phyloP scores from a whole-genome alignment of 2,888 invertebrate species.

The Cosmia pyralina region DNA sequence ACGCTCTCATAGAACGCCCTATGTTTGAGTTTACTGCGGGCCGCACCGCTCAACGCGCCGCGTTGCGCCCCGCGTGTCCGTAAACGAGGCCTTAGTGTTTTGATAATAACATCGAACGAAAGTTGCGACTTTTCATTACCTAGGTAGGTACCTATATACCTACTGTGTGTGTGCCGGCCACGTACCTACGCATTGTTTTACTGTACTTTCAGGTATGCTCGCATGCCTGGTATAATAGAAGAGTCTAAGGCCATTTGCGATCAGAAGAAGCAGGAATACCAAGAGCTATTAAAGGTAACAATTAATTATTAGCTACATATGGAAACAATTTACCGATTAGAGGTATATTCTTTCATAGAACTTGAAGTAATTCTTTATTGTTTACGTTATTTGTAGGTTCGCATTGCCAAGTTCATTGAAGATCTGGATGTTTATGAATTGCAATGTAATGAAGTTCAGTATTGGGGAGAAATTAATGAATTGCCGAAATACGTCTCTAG shows the following conservation, averaged over 20 bases:
- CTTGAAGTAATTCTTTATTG: not conserved
- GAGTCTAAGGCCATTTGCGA: conserved; percentile 95
- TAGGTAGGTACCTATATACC: not conserved
- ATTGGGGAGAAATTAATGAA: conserved; percentile 96
- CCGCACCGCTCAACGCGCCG: too few relatives aligned
- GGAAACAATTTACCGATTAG: not conserved
- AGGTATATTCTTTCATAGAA: not conserved
- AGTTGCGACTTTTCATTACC: not conserved
- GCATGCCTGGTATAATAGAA: conserved; percentile 95
- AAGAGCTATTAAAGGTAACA: conserved; percentile 92
- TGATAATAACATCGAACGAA: not conserved
- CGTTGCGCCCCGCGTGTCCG: too few relatives aligned
- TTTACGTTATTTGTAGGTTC: conserved; percentile 75
- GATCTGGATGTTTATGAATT: conserved; percentile 95
- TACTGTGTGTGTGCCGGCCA: not conserved
- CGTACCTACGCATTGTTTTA: not conserved
- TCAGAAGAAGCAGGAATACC: conserved; percentile 96
- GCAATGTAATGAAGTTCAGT: conserved; percentile 95
- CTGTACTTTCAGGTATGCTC: conserved; percentile 91
- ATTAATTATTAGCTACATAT: too few relatives aligned
- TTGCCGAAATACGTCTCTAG: conserved; percentile 95
- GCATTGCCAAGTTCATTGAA: conserved; percentile 95
- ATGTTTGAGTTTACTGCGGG: too few relatives aligned
- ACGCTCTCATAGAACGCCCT: too few relatives aligned
- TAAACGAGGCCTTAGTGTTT: too few relatives aligned